A percentile compares a stretch with the other conserved stretches of the same genome.
Conservation (phyloP, 1,140 invertebrate species). For the Lepidurus packardi region DNA sequence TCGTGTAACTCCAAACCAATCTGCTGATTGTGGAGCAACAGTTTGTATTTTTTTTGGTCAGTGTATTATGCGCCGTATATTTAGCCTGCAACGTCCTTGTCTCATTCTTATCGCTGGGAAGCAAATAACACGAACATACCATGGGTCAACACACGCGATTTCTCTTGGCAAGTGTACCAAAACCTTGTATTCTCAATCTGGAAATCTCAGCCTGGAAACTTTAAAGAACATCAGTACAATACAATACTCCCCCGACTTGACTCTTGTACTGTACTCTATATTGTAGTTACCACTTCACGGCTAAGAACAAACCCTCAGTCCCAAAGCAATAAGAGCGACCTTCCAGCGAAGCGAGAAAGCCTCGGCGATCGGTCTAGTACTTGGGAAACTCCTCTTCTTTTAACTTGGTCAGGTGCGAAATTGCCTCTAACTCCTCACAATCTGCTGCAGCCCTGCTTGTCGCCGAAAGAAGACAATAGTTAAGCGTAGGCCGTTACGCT, state of each 20-base stretch:
- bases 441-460: background rate
- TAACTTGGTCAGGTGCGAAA: conserved; percentile 15
- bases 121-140: background rate
- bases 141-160: background rate
- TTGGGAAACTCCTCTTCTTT: background rate
- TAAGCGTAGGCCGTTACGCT: background rate
- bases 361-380: background rate
- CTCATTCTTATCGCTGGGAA: background rate
- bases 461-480: conserved; percentile 15
- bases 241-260: background rate
- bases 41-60: background rate
- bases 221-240: background rate
- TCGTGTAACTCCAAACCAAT: background rate
- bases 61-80: background rate
- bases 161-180: background rate
- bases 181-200: background rate
- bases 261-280: too few species aligned
- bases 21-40: background rate
- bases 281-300: background rate
- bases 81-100: background rate
- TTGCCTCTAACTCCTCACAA: background rate
- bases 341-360: conserved; percentile 8
- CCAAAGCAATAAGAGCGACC: background rate
- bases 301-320: background rate
- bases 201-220: background rate